Percentiles rank a stretch among this genome's conserved stretches.
Evolutionary conservation across 2,797 vertebrate genomes (phyloP).

Genomic region (Clarias fuscus): DNA sequence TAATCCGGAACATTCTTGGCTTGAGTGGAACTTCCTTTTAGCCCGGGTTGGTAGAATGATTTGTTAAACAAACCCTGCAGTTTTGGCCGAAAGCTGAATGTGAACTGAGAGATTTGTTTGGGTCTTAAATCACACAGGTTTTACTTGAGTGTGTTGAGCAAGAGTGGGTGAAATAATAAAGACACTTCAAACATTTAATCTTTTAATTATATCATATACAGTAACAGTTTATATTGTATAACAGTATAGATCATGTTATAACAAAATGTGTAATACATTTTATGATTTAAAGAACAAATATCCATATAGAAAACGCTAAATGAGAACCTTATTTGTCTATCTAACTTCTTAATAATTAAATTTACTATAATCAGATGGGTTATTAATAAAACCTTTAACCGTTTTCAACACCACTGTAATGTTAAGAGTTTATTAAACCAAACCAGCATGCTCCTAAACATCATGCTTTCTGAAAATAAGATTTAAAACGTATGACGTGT

Average conservation of each 20-base stretch:
- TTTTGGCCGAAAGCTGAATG: neutral
- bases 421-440: neutral
- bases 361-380: neutral
- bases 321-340: neutral
- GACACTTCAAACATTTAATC: too few species aligned
- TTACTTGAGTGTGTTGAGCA: neutral
- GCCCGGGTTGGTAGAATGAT: neutral
- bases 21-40: neutral
- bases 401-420: too few species aligned
- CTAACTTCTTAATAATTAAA: neutral
- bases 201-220: neutral
- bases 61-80: neutral
- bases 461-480: neutral
- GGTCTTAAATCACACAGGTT: neutral
- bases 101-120: neutral
- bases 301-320: neutral
- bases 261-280: neutral
- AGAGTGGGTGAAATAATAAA: neutral
- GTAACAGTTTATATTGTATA: too few species aligned
- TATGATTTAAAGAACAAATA: neutral
- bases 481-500: slow-evolving; percentile 52
- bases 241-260: neutral
- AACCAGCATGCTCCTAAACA: neutral
- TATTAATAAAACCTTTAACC: neutral
- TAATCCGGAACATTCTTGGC: slow-evolving; percentile 18